Base-by-base conservation (phyloP, 2,888 invertebrate genomes). In the Ochlodes sylvanus region DNA sequence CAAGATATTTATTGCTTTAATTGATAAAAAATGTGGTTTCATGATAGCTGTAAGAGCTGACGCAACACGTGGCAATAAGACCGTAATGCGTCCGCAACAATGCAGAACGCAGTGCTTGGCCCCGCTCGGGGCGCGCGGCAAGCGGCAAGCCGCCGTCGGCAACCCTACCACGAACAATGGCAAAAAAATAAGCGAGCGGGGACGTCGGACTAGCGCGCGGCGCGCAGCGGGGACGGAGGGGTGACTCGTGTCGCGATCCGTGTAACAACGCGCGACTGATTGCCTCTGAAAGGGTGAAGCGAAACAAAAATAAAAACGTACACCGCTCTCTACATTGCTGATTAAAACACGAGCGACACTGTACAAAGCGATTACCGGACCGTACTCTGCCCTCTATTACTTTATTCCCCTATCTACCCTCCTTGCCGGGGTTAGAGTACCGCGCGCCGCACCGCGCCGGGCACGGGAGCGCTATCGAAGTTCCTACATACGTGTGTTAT, bases 351-450 rank as follows among this genome's bases (percentile, higher is more conserved):
- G 77, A 82, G 79, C 79, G 78, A 79, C 79, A 41, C 76, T 75
- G 80, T 76, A 89, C 91, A 90, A 90, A 90, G 91, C 88, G 89
- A 89, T 89, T 88, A 88, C 84, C 86, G 86, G 89, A 87, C 85
- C 89, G 87, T 84, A 79, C 82, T 75, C 73, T 74, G 77, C 72
- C 83, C 78, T 81, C 87, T 86, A 83, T 83, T 83, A 82, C 84
- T 82, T 80, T 75, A 78, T 71, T 56, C 73, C 74, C 71, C 61
- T 60, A 4, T n/a, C 47, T 32, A 50, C 68, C 58, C 72, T 69
- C 69, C 66, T 19, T 3, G 7, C 19, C 12, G 19, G 17, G 14
- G 7, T 17, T 47, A 47, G 47, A 17, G 47, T 1, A 17, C 47
- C 47, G 17, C 47, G 32, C 32, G 7, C n/a, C n/a, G n/a, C 10